Percentiles rank a stretch among this genome's conserved stretches.
Evolutionary conservation across 1,140 invertebrate species (phyloP).

Genomic region (Mizuhopecten yessoensis): DNA sequence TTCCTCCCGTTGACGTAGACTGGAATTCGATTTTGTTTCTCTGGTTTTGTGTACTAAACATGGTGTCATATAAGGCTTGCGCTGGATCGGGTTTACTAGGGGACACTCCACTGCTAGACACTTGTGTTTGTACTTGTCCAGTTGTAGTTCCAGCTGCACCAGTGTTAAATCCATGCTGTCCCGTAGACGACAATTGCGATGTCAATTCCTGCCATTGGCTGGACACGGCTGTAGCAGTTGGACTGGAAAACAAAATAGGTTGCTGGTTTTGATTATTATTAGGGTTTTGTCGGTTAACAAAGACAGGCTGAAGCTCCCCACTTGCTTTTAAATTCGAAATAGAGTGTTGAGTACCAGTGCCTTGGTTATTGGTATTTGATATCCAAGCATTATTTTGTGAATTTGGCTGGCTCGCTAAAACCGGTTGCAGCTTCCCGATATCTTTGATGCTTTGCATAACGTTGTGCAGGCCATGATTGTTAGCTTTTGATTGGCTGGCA

Average conservation of each 20-base stretch:
- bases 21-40: background rate
- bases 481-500: background rate
- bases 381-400: background rate
- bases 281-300: background rate
- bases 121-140: background rate
- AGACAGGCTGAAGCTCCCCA: background rate
- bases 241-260: background rate
- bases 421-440: too few species aligned
- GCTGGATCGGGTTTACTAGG: background rate
- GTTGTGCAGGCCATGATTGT: too few species aligned
- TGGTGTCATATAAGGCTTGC: background rate
- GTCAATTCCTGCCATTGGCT: background rate
- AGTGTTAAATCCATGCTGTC: background rate
- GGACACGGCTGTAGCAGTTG: background rate
- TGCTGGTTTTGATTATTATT: background rate
- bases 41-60: background rate
- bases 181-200: background rate
- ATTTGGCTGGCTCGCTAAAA: background rate
- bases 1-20: background rate
- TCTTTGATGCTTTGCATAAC: too few species aligned
- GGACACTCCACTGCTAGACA: background rate
- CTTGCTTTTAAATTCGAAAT: background rate
- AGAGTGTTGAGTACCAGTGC: background rate
- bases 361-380: background rate
- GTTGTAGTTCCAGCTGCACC: background rate